Conservation (phyloP, 23 tunicate species). For the Pegea sp. region DNA sequence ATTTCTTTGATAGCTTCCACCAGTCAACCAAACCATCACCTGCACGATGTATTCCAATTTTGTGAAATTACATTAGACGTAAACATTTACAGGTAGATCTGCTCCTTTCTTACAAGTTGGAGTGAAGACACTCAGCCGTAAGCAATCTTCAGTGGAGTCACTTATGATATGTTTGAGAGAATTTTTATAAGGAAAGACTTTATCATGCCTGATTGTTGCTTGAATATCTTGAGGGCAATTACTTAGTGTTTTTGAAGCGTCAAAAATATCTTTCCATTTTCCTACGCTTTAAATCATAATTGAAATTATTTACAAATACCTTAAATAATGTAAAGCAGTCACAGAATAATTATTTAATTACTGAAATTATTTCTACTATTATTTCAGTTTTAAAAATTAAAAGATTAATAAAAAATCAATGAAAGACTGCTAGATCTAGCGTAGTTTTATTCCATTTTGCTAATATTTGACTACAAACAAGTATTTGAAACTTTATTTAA, state of each 20-base stretch:
- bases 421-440: no score
- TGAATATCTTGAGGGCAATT: conserved; percentile 24
- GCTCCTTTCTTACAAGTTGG: conserved; percentile 21
- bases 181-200: conserved; percentile 26
- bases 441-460: no score
- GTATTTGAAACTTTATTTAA: no score
- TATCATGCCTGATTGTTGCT: conserved; percentile 17
- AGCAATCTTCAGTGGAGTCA: conserved; percentile 36
- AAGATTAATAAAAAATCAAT: neutral
- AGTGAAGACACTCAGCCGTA: conserved; percentile 40
- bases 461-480: no score
- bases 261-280: conserved; percentile 45
- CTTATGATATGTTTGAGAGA: conserved; percentile 5
- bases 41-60: neutral
- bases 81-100: conserved; percentile 25
- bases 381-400: no score
- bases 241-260: conserved; percentile 21
- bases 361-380: no score
- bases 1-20: conserved; percentile 41
- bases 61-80: neutral
- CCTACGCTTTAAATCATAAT: conserved; percentile 28
- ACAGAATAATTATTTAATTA: no score
- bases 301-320: no score
- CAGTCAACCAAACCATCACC: conserved; percentile 67
- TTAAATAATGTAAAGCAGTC: no score